A percentile compares a stretch with the other conserved stretches of the same genome.
phyloP scores from a whole-genome alignment of 2,797 vertebrate genomes.

The Dendrocincla tyrannina region DNA sequence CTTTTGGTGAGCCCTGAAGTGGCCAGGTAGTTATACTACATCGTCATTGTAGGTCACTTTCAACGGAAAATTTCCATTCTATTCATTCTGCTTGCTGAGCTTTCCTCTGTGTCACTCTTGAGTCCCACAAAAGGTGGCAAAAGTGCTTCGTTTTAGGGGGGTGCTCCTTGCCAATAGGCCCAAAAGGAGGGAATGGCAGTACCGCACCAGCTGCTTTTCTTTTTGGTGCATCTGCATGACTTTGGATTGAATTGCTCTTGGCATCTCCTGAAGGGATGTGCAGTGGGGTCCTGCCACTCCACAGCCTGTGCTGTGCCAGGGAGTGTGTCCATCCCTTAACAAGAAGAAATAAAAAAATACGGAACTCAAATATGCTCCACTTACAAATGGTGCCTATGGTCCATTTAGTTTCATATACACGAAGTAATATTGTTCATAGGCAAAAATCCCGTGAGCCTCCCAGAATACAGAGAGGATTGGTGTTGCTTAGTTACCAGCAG shows the following conservation, averaged over 20 bases:
- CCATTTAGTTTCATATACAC: conserved; percentile 76
- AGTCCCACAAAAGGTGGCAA: not conserved
- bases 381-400: conserved; percentile 69
- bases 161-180: not conserved
- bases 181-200: not conserved
- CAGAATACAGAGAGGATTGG: conserved; percentile 48
- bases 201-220: not conserved
- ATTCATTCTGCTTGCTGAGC: not conserved
- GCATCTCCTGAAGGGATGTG: not conserved
- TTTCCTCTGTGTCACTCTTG: not conserved
- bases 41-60: not conserved
- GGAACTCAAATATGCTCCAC: conserved; percentile 6
- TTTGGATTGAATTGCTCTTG: conserved; percentile 32
- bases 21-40: not conserved
- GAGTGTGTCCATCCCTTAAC: not conserved
- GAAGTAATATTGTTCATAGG: conserved; percentile 71
- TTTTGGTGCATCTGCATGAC: not conserved
- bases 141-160: not conserved
- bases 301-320: not conserved
- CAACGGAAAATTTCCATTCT: not conserved
- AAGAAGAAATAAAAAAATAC: conserved; percentile 8
- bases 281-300: not conserved
- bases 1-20: not conserved
- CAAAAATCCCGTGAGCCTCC: conserved; percentile 72
- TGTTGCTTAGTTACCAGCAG: conserved; percentile 77